Conservation (phyloP, 2,888 invertebrate species). For the Hololepta plana region DNA sequence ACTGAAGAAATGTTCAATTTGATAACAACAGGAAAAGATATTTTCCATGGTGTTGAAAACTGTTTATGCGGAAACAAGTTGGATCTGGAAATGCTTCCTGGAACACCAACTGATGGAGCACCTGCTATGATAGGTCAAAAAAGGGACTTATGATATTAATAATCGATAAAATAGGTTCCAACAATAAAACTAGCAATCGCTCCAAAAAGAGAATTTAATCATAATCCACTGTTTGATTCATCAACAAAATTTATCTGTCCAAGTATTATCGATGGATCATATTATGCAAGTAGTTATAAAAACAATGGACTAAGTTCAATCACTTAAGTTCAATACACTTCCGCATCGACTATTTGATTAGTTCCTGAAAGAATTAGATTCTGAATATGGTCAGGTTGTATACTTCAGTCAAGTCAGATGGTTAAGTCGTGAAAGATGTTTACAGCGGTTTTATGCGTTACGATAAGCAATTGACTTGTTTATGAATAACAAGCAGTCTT, state of each 20-base stretch:
- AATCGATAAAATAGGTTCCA: constrained; percentile 8
- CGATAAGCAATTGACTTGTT: constrained; percentile 8
- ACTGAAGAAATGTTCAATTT: constrained; percentile 10
- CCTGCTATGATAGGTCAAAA: constrained; percentile 9
- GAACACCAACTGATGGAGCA: constrained; percentile 7
- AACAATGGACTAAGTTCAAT: constrained; percentile 10
- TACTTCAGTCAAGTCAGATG: constrained; percentile 10
- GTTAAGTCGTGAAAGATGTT: constrained; percentile 9
- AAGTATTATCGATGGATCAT: constrained; percentile 10
- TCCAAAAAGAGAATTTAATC: constrained; percentile 9
- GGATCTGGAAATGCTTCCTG: constrained; percentile 9
- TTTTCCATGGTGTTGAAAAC: constrained; percentile 9
- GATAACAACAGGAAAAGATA: constrained; percentile 10
- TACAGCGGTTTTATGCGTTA: constrained; percentile 8
- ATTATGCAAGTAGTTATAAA: constrained; percentile 10
- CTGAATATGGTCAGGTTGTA: constrained; percentile 8
- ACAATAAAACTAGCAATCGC: constrained; percentile 9
- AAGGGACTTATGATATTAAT: constrained; percentile 9
- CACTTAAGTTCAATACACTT: constrained; percentile 10
- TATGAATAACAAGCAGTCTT: constrained; percentile 7
- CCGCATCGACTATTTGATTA: constrained; percentile 10
- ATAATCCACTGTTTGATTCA: constrained; percentile 8
- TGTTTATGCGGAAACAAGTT: constrained; percentile 9
- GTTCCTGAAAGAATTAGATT: constrained; percentile 8
- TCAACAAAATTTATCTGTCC: constrained; percentile 10